phyloP scores from a whole-genome alignment of 2,797 vertebrate species.

The Pipistrellus pygmaeus region DNA sequence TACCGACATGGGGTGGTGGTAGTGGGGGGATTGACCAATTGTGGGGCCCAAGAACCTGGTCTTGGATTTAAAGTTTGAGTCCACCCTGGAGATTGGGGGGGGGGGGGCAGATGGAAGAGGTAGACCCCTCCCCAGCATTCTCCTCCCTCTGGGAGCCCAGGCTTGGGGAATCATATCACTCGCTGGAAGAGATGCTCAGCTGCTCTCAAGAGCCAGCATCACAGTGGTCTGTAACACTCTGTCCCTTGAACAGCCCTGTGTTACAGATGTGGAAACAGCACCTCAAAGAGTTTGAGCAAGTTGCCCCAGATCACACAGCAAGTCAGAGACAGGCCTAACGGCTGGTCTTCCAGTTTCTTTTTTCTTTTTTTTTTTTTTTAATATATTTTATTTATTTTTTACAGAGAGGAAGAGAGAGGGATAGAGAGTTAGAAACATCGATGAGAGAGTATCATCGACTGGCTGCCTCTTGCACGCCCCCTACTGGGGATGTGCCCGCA shows the following conservation, averaged over 20 bases:
- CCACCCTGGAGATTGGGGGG: too few relatives aligned
- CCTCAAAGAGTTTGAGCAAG: background rate
- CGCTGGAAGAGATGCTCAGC: accelerated
- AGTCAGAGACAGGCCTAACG: background rate
- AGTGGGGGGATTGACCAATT: background rate
- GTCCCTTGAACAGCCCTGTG: background rate
- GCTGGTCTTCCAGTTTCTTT: too few relatives aligned
- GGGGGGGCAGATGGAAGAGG: background rate
- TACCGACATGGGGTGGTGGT: background rate
- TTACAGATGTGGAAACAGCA: background rate
- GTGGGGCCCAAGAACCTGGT: too few relatives aligned
- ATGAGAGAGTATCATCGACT: too few relatives aligned
- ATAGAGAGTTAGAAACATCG: too few relatives aligned
- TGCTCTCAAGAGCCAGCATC: background rate
- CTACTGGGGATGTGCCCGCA: too few relatives aligned
- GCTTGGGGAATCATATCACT: background rate
- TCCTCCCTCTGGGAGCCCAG: too few relatives aligned
- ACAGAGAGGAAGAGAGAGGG: too few relatives aligned
- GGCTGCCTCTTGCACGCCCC: too few relatives aligned
- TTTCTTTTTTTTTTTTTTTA: too few relatives aligned
- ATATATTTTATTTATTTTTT: too few relatives aligned
- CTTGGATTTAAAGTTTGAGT: background rate
- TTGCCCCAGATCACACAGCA: background rate
- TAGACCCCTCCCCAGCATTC: background rate
- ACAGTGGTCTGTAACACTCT: accelerated